These are phyloP conservation scores for Uromys caudimaculatus DNA, from an alignment of 2,797 vertebrate genomes.

Conservation along the genomic window DNA sequence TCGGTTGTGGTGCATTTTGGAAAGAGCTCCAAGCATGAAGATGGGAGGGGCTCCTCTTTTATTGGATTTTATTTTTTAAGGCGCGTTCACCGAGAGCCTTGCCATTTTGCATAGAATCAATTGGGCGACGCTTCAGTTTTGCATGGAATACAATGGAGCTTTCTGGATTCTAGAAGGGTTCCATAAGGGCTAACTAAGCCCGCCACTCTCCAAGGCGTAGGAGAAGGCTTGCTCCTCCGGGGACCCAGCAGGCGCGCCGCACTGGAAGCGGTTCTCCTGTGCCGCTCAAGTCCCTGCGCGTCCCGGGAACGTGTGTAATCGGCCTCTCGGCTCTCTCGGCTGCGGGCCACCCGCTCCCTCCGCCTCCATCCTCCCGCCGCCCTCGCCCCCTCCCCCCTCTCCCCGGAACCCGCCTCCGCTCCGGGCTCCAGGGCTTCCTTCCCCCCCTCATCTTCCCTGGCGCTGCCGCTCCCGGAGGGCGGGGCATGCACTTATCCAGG, in stretches of 20 bases:
- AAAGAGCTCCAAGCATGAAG: constrained; percentile 60
- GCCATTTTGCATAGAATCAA: constrained; percentile 44
- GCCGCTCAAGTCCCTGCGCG: constrained; percentile 71
- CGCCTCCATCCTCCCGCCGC: constrained; percentile 66
- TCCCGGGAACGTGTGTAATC: constrained; percentile 80
- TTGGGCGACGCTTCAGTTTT: constrained; percentile 39
- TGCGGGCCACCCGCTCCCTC: constrained; percentile 50
- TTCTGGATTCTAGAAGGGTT: constrained; percentile 55
- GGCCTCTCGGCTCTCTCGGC: background rate
- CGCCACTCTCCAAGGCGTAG: constrained; percentile 47
- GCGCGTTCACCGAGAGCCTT: constrained; percentile 52
- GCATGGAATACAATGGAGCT: constrained; percentile 61
- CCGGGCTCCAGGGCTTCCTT: constrained; percentile 70
- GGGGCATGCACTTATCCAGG: constrained; percentile 76
- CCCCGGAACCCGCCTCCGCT: constrained; percentile 74
- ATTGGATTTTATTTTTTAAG: constrained; percentile 59
- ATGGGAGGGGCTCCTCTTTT: constrained; percentile 75
- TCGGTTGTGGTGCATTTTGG: constrained; percentile 40
- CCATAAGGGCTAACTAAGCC: background rate
- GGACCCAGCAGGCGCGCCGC: constrained; percentile 59
- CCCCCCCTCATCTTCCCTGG: constrained; percentile 71
- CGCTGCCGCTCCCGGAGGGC: constrained; percentile 77
- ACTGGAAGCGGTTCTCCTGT: constrained; percentile 71
- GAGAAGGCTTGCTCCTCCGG: constrained; percentile 38
- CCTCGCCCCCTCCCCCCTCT: constrained; percentile 70